These are phyloP conservation scores for Orientallactaga bullata DNA, from an alignment of 2,113 vertebrate genomes.

Conservation along the genomic window DNA sequence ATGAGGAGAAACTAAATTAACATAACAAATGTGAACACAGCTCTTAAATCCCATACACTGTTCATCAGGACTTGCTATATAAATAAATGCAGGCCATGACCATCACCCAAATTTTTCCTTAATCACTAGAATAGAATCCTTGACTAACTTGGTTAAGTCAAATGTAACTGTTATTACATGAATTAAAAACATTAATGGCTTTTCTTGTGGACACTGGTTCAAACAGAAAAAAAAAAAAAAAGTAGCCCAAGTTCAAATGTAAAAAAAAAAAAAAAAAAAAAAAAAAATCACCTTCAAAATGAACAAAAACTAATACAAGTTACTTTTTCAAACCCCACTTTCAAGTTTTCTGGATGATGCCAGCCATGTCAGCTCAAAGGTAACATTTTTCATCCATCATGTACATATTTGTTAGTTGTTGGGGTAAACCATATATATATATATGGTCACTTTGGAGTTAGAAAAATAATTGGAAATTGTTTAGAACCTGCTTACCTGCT, in stretches of 20 bases:
- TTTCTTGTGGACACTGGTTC: background rate
- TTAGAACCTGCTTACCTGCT: background rate
- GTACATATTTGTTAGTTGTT: background rate
- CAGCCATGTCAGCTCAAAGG: background rate
- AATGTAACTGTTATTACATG: conserved; percentile 4
- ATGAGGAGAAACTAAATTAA: background rate
- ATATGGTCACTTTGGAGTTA: background rate
- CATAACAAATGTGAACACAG: background rate
- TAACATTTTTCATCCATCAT: background rate
- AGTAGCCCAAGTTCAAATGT: background rate
- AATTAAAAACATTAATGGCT: conserved; percentile 37
- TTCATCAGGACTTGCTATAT: background rate
- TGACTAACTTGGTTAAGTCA: background rate
- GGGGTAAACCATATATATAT: background rate
- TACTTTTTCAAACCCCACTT: background rate
- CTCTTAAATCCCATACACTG: background rate
- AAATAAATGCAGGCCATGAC: background rate
- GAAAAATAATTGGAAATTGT: background rate
- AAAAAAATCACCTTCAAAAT: background rate
- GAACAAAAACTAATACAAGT: background rate
- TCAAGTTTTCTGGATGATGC: background rate
- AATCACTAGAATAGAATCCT: conserved; percentile 6
- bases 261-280: background rate
- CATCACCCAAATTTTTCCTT: background rate
- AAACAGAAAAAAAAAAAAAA: background rate